Percentiles rank a stretch among this genome's conserved stretches.
Conservation (phyloP, 2,888 invertebrate genomes). For the Barypeithes pellucidus region DNA sequence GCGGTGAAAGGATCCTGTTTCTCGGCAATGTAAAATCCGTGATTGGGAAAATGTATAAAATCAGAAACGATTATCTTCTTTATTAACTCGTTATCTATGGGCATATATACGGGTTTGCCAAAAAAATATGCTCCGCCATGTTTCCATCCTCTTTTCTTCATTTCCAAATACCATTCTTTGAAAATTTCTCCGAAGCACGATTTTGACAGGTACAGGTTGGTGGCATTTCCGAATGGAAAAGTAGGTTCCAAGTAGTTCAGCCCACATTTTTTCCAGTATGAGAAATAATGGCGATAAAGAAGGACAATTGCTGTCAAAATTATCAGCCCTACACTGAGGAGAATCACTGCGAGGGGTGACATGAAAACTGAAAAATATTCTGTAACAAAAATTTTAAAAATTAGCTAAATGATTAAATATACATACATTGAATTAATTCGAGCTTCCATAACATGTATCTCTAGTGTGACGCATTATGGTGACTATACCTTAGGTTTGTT, state of each 20-base stretch:
- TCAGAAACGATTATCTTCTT: constrained; percentile 74
- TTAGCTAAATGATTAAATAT: too few relatives aligned
- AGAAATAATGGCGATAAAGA: too few relatives aligned
- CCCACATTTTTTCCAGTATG: constrained; percentile 57
- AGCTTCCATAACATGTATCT: too few relatives aligned
- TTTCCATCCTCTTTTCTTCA: constrained; percentile 56
- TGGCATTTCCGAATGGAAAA: constrained; percentile 59
- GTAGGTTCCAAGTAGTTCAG: constrained; percentile 56
- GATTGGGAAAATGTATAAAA: constrained; percentile 67
- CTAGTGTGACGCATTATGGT: too few relatives aligned
- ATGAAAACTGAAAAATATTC: too few relatives aligned
- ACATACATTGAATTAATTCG: too few relatives aligned
- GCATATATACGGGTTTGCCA: constrained; percentile 63
- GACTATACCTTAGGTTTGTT: too few relatives aligned
- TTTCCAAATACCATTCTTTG: constrained; percentile 42
- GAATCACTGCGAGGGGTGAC: too few relatives aligned
- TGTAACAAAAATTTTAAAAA: too few relatives aligned
- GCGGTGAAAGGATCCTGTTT: constrained; percentile 68
- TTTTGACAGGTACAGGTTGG: constrained; percentile 53
- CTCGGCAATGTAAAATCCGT: constrained; percentile 56
- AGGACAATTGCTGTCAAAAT: too few relatives aligned
- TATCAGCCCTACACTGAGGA: too few relatives aligned
- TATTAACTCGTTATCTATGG: constrained; percentile 61
- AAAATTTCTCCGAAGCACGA: constrained; percentile 56
- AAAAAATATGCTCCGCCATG: constrained; percentile 67